Base-by-base conservation (phyloP, 1,140 invertebrate species). In the Pogonus chalceus region DNA sequence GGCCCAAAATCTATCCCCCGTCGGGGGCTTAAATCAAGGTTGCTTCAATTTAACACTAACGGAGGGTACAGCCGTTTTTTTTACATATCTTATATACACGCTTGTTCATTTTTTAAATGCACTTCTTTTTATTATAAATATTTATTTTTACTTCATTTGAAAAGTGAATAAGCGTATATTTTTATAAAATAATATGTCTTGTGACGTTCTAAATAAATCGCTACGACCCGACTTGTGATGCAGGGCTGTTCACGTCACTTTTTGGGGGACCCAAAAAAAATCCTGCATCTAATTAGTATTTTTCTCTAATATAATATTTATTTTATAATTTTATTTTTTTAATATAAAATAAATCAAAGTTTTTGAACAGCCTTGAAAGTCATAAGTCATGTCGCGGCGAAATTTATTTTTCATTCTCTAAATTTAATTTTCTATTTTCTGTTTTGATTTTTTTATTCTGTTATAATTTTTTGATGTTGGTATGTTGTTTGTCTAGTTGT, bases 11-110 rank as follows among this genome's bases (percentile, higher is more conserved):
- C 84, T 74, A 80, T 87, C 77, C 85, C 84, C 73, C 81, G 85
- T 72, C 82, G 87, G 72, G 85, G 86, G 68, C 83, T 88, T 75
- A 89, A 88, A 75, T 90, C 88, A 63, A 84, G 88, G 63, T 81
- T 92, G 65, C 83, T 90, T 70, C 87, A 90, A 79, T 89, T 90
- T 79, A 84, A 82, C 74, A 85, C 87, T 66, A 89, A 87, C 74
- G 76, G 77, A 77, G 89, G 88, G 89, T 91, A 88, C 78, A n/a
- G n/a, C n/a, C n/a, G 81, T 81, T 50, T 37, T 20, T 26, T 47
- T 10, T 35, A 22, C 18, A 22, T 23, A 43, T 21, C 18, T 23
- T 20, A 51, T 23, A 47, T 31, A 46, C 35, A 7, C 18, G 9
- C 9, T 10, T 16, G 18, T 43, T 43, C 7, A 31, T 31, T 31